phyloP scores from a whole-genome alignment of 1,140 invertebrate species.

The Drosophila busckii region DNA sequence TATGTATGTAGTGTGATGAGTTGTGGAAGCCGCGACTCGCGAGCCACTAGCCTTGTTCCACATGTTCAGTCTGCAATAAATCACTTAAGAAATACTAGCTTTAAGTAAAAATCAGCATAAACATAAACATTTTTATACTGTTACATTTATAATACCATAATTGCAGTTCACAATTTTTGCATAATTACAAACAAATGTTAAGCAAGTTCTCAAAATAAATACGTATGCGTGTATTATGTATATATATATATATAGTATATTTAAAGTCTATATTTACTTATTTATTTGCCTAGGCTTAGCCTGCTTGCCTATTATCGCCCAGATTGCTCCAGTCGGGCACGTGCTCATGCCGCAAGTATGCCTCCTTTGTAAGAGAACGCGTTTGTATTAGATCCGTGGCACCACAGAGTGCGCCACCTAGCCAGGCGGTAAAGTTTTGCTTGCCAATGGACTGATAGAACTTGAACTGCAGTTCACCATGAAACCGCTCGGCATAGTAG shows the following conservation, averaged over 20 bases:
- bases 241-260: slow-evolving; percentile 9
- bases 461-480: slow-evolving; percentile 81
- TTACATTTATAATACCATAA: slow-evolving; percentile 20
- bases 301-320: slow-evolving; percentile 81
- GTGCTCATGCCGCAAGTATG: slow-evolving; percentile 84
- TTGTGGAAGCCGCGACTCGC: too few relatives aligned
- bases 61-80: slow-evolving; percentile 19
- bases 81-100: slow-evolving; percentile 6
- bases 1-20: too few relatives aligned
- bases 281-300: slow-evolving; percentile 23
- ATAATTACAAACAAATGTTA: slow-evolving; percentile 9
- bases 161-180: slow-evolving; percentile 32
- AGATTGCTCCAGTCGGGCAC: slow-evolving; percentile 92
- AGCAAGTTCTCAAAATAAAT: slow-evolving; percentile 15
- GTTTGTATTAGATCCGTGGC: slow-evolving; percentile 88
- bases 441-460: slow-evolving; percentile 89
- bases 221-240: slow-evolving; percentile 5
- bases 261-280: slow-evolving; percentile 4
- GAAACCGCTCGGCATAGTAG: slow-evolving; percentile 82
- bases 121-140: slow-evolving; percentile 37
- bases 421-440: slow-evolving; percentile 91
- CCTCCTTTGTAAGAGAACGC: slow-evolving; percentile 87
- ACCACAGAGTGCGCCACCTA: slow-evolving; percentile 91
- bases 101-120: slow-evolving; percentile 16
- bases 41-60: too few relatives aligned